These are phyloP conservation scores for Eupithecia vulgata DNA, from an alignment of 2,888 invertebrate species.

Conservation along the genomic window DNA sequence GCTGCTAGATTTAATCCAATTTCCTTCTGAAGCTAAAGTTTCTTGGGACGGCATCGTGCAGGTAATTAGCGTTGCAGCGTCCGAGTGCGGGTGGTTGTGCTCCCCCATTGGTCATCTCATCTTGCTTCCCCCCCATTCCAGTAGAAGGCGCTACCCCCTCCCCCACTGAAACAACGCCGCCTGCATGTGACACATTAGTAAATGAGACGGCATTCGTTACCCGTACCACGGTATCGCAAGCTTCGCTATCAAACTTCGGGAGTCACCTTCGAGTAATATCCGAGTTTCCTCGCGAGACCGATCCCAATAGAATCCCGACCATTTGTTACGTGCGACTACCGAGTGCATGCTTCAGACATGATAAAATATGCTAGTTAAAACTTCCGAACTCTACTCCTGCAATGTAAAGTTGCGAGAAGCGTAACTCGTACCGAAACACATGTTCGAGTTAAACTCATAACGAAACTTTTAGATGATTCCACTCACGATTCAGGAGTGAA, in stretches of 20 bases:
- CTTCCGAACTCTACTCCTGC: conserved; percentile 35
- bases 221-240: conserved; percentile 61
- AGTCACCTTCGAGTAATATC: conserved; percentile 48
- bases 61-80: conserved; percentile 76
- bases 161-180: conserved; percentile 77
- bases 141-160: conserved; percentile 43
- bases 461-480: conserved; percentile 31
- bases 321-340: conserved; percentile 42
- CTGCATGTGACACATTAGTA: conserved; percentile 85
- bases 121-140: conserved; percentile 34
- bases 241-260: conserved; percentile 48
- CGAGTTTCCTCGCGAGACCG: conserved; percentile 30
- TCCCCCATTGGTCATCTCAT: conserved; percentile 75
- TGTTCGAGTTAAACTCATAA: conserved; percentile 33
- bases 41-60: conserved; percentile 50
- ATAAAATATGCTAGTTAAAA: conserved; percentile 44
- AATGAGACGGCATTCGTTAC: conserved; percentile 84
- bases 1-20: background rate
- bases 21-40: conserved; percentile 7
- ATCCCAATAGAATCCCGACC: conserved; percentile 40
- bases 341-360: conserved; percentile 41
- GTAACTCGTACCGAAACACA: conserved; percentile 31
- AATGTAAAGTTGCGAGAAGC: conserved; percentile 33
- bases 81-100: conserved; percentile 56
- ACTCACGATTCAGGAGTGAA: conserved; percentile 24